Conservation (phyloP, 2,797 vertebrate species). For the Gobio occitaniae region DNA sequence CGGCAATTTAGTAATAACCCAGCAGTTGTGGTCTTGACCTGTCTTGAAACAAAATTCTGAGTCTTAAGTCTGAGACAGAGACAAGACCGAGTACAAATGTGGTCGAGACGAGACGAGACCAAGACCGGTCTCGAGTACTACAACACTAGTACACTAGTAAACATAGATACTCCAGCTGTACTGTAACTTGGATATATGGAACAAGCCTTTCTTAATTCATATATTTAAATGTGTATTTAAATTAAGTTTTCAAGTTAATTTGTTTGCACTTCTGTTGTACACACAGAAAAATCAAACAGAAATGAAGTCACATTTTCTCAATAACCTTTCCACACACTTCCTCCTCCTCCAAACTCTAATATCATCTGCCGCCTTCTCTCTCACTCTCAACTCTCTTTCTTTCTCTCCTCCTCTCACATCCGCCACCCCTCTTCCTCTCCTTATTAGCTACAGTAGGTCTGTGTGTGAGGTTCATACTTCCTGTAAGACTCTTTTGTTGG, state of each 20-base stretch:
- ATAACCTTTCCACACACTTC: slow-evolving; percentile 28
- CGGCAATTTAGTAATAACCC: no score
- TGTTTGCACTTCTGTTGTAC: background rate
- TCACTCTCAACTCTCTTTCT: slow-evolving; percentile 30
- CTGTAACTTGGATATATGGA: background rate
- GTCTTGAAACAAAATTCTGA: no score
- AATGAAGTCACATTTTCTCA: slow-evolving; percentile 29
- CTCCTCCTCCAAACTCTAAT: slow-evolving; percentile 18
- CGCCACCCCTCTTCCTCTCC: slow-evolving; percentile 32
- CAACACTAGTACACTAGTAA: background rate
- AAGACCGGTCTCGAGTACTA: no score
- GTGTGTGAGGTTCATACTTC: slow-evolving; percentile 41
- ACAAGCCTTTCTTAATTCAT: background rate
- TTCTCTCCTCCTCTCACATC: slow-evolving; percentile 49
- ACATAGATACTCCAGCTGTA: background rate
- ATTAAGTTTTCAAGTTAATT: background rate
- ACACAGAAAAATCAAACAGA: slow-evolving; percentile 7
- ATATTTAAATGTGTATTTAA: background rate
- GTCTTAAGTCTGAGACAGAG: no score
- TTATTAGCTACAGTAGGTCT: slow-evolving; percentile 54
- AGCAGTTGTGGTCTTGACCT: no score
- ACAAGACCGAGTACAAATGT: no score
- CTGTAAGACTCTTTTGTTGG: slow-evolving; percentile 52
- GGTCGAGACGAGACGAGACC: no score
- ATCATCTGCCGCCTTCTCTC: slow-evolving; percentile 29